A percentile compares a stretch with the other conserved stretches of the same genome.
Evolutionary conservation across 2,113 vertebrate species (phyloP).

Genomic region (Phoxinus phoxinus): DNA sequence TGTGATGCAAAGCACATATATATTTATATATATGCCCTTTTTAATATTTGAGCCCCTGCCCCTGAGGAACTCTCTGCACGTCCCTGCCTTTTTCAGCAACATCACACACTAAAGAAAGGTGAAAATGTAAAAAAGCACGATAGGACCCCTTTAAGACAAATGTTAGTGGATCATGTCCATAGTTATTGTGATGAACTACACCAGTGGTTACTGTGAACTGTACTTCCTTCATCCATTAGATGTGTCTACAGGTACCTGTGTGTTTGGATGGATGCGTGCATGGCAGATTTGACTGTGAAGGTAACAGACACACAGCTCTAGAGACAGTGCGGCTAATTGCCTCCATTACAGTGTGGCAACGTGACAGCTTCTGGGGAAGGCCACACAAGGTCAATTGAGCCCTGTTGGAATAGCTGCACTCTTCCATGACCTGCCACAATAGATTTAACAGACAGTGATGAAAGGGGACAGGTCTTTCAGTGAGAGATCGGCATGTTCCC

Average conservation of each 20-base stretch:
- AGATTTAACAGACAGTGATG: conserved; percentile 72
- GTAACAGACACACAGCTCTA: conserved; percentile 68
- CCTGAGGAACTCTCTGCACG: no score
- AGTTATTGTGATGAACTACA: neutral
- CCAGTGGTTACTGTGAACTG: conserved; percentile 2
- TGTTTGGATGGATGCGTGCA: conserved; percentile 9
- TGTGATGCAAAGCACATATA: no score
- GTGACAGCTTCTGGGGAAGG: conserved; percentile 68
- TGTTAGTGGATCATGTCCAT: neutral
- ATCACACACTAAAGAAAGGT: no score
- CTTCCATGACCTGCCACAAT: conserved; percentile 73
- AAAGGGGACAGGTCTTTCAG: conserved; percentile 75
- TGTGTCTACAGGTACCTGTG: neutral
- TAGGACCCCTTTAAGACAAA: neutral
- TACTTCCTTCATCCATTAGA: neutral
- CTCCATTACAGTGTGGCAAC: conserved; percentile 69
- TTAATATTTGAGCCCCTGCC: no score
- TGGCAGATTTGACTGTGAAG: conserved; percentile 49
- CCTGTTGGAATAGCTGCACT: conserved; percentile 69
- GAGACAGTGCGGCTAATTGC: conserved; percentile 69
- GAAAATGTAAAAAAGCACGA: no score
- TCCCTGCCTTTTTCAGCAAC: no score
- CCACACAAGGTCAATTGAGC: conserved; percentile 76
- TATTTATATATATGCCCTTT: no score
- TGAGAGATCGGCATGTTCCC: conserved; percentile 68